Conservation (phyloP, 2,888 invertebrate species). For the Chorisops tibialis region DNA sequence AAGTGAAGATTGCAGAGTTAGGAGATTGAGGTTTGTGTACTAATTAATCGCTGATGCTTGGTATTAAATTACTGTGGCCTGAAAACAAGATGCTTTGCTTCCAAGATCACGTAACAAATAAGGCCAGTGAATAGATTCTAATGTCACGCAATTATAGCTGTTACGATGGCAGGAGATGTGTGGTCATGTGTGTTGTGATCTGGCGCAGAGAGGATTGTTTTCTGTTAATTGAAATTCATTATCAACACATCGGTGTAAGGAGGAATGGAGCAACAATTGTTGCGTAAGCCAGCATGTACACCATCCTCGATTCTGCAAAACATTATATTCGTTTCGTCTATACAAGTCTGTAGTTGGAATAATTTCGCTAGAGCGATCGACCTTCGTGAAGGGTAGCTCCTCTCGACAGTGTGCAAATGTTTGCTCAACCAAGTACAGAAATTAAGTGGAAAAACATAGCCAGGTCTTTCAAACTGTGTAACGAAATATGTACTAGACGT, state of each 20-base stretch:
- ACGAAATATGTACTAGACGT: no score
- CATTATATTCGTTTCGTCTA: no score
- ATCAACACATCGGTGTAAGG: neutral
- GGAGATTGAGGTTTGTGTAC: neutral
- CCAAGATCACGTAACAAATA: constrained; percentile 23
- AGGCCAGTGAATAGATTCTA: constrained; percentile 11
- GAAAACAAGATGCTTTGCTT: constrained; percentile 23
- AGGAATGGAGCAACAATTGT: neutral
- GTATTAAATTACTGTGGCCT: constrained; percentile 20
- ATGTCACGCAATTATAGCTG: constrained; percentile 20
- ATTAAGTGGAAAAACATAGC: no score
- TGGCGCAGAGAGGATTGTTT: neutral
- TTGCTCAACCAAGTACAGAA: no score
- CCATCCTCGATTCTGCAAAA: no score
- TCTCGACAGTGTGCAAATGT: no score
- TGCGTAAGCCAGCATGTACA: neutral
- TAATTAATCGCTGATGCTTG: constrained; percentile 21
- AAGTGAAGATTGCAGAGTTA: neutral
- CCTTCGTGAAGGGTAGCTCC: no score
- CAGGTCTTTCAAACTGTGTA: no score
- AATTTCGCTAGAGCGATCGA: no score
- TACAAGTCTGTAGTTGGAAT: no score
- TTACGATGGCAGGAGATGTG: neutral
- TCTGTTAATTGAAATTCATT: constrained; percentile 12
- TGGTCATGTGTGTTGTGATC: constrained; percentile 3